These are phyloP conservation scores for Colletes latitarsis DNA, from an alignment of 1,140 invertebrate species.

Conservation along the genomic window DNA sequence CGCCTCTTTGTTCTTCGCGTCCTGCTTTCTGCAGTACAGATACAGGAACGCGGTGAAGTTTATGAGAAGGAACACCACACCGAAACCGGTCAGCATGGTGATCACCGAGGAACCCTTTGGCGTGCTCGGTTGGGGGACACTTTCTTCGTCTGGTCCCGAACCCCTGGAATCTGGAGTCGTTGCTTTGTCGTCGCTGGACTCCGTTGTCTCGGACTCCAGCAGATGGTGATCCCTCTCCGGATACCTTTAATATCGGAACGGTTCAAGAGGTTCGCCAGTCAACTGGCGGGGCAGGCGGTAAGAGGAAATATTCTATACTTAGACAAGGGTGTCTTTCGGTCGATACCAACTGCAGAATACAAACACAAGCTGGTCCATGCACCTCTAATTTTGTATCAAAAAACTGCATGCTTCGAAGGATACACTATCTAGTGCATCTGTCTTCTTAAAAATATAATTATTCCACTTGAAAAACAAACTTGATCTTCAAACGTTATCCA, in stretches of 20 bases:
- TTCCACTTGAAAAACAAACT: too few relatives aligned
- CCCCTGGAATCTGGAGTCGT: slow-evolving; percentile 5
- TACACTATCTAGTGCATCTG: too few relatives aligned
- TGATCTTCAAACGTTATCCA: too few relatives aligned
- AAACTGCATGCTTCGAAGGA: too few relatives aligned
- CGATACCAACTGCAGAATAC: too few relatives aligned
- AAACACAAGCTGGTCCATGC: too few relatives aligned
- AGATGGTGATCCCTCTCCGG: neutral
- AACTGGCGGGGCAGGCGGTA: too few relatives aligned
- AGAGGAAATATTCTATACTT: too few relatives aligned
- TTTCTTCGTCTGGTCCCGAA: neutral
- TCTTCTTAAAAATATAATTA: too few relatives aligned
- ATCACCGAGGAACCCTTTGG: slow-evolving; percentile 81
- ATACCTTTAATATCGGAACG: neutral
- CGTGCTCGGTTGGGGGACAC: slow-evolving; percentile 38
- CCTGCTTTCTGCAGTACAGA: slow-evolving; percentile 89
- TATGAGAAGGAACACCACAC: slow-evolving; percentile 89
- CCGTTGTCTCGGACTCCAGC: slow-evolving; percentile 16
- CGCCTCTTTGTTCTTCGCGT: slow-evolving; percentile 81
- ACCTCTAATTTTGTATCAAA: too few relatives aligned
- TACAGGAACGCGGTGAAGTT: slow-evolving; percentile 89
- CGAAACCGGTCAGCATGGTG: slow-evolving; percentile 89
- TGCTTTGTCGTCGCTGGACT: neutral
- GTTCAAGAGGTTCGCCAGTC: too few relatives aligned
- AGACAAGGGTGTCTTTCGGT: too few relatives aligned